Evolutionary conservation across 2,888 invertebrate species (phyloP), one percentile per base, ranked within the genome.

Genomic region (Tenthredo distinguenda): DNA sequence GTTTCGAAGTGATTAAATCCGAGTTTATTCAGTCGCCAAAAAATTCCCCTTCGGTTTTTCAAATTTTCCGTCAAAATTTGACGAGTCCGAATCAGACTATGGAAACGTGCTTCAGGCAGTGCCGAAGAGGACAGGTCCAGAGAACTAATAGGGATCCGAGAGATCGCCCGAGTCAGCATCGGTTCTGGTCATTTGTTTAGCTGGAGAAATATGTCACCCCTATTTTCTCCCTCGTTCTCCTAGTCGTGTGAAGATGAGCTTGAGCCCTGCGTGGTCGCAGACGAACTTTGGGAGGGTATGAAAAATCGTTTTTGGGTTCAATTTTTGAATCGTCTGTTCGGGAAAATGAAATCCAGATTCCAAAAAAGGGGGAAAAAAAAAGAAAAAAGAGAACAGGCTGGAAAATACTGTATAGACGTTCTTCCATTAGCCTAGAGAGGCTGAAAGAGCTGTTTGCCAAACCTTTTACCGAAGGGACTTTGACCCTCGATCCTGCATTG

Each of bases 381-480:
- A 79, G 65, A 83, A 55, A 87, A 86, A 72, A 68, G 58, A 50
- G 50, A 37, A 84, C 72, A 77, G 31, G 0, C 77, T 15, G 31
- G 31, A 55, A 77, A 77, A 77, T 55, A 21, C 40, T 18, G n/a
- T 77, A 76, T 77, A 50, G 77, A 26, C 37, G 50, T 71, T 83
- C 83, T 83, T 83, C 83, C 83, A 83, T 83, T 83, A 83, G 83
- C 50, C 68, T 68, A 71, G 71, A 83, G 83, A 58, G 81, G 37
- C 40, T 47, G 86, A 84, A 83, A 85, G 88, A 87, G 87, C 87
- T 90, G 90, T 91, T 91, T 91, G 90, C 88, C 88, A 88, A 90
- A 89, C 88, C 89, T 91, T 91, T 90, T 90, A 90, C 87, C 87
- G 88, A 88, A 88, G 88, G 89, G 88, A 88, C 86, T 81, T 62